A percentile compares a stretch with the other conserved stretches of the same genome.
These are phyloP conservation scores for Albula goreensis DNA, from an alignment of 2,113 vertebrate species.

Conservation along the genomic window DNA sequence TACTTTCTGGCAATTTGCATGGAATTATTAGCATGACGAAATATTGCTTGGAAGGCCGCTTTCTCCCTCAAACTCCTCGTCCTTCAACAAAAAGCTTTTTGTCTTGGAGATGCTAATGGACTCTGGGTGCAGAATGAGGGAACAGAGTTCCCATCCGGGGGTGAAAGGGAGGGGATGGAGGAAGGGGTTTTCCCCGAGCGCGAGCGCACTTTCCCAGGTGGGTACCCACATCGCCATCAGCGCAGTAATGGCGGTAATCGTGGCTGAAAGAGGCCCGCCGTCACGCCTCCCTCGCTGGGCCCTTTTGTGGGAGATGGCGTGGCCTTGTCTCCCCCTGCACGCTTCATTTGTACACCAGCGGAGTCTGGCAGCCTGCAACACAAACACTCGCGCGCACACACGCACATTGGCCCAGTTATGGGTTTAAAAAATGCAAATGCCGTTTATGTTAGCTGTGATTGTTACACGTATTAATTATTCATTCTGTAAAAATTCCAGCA, in stretches of 20 bases:
- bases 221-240: too few relatives aligned
- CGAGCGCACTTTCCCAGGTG: not conserved
- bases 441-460: not conserved
- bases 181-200: too few relatives aligned
- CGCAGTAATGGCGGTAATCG: not conserved
- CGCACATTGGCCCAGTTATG: not conserved
- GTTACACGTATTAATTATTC: not conserved
- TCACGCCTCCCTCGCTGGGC: not conserved
- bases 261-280: not conserved
- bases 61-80: not conserved
- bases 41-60: constrained; percentile 40
- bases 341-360: not conserved
- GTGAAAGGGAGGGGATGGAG: not conserved
- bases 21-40: constrained; percentile 33
- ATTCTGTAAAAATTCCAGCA: not conserved
- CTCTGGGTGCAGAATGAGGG: not conserved
- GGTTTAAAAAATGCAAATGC: not conserved
- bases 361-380: not conserved
- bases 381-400: not conserved
- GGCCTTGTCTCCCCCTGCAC: not conserved
- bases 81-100: constrained; percentile 28
- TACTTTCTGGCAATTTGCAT: constrained; percentile 32
- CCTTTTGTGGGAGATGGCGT: not conserved
- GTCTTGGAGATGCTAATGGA: constrained; percentile 43
- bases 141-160: not conserved